A percentile compares a stretch with the other conserved stretches of the same genome.
These are phyloP conservation scores for Etheostoma nigrum DNA, from an alignment of 2,797 vertebrate species.

Conservation along the genomic window DNA sequence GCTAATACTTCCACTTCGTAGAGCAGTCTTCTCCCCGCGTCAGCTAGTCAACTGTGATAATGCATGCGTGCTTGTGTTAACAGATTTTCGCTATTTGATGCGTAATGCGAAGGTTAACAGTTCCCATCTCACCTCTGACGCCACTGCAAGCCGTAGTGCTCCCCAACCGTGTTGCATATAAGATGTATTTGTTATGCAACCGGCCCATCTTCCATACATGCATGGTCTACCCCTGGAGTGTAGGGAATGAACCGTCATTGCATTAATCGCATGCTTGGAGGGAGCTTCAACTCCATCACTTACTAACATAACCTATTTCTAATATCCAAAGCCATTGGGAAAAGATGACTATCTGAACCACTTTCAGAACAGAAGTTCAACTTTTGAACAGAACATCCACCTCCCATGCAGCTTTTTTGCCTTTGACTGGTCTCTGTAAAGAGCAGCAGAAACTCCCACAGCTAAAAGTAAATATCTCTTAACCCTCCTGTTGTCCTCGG, in stretches of 20 bases:
- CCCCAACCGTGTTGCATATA: constrained; percentile 1
- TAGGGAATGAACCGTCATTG: constrained; percentile 18
- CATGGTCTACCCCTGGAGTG: constrained; percentile 36
- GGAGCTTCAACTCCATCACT: constrained; percentile 23
- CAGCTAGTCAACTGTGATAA: constrained; percentile 44
- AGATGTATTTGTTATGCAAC: constrained; percentile 49
- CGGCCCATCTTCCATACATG: constrained; percentile 9
- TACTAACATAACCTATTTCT: constrained; percentile 15
- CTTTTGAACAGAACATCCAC: constrained; percentile 1
- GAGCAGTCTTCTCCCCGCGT: constrained; percentile 14
- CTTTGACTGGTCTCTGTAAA: constrained; percentile 18
- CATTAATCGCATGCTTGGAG: constrained; percentile 47
- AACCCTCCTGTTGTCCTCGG: too few species aligned
- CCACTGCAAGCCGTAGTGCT: neutral
- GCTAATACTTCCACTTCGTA: constrained; percentile 40
- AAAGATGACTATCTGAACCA: neutral
- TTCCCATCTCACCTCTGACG: constrained; percentile 39
- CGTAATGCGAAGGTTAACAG: constrained; percentile 33
- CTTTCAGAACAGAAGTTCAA: constrained; percentile 9
- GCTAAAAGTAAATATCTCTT: neutral
- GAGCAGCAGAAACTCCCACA: constrained; percentile 3
- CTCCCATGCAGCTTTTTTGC: neutral
- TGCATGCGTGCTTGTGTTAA: constrained; percentile 24
- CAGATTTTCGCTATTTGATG: constrained; percentile 33
- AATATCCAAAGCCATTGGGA: neutral